Base-by-base conservation (phyloP, 2,888 invertebrate species). In the Rugalucina vietnamica region DNA sequence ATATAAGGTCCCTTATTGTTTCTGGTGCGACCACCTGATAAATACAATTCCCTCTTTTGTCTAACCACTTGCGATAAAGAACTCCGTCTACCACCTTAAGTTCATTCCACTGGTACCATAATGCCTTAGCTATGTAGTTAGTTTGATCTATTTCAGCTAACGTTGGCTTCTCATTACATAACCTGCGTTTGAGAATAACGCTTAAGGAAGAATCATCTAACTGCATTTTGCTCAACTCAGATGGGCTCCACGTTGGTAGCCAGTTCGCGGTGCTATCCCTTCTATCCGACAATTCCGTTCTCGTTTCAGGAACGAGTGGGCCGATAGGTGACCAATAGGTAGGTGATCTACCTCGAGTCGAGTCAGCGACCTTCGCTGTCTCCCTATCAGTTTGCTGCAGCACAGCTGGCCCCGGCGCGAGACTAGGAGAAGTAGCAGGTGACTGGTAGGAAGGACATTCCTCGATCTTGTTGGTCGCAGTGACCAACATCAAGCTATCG, bases 221-320 rank as follows among this genome's bases (percentile, higher is more conserved):
- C 49, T 82, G 82, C 43, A 78, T 74, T 50, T 69, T 29, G 2
- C 27, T 0, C 12, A 82, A 27, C 14, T 60, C 34, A n/a, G 50
- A 78, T 32, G 50, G 36, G 29, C 72, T 43, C 82, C 82, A 43
- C 90, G 91, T 86, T 83, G 88, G 70, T 89, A 91, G 4, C 90
- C 89, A 36, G 29, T 54, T 10, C 43, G 50, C 32, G 90, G 57
- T 91, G 50, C 32, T 90, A 71, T 91, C 90, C 12, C 90, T 73
- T 4, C 82, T 86, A 24, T 74, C 76, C 32, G 85, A 88, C 80
- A 71, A 85, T 21, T 72, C 21, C 2, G 87, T 57, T 12, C 88
- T 89, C 12, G 81, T n/a, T 37, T 88, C 71, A 10, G 75, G 29
- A 36, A 81, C 85, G 14, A 89, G 54, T 54, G 49, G 70, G 49